Evolutionary conservation across 1,140 invertebrate species (phyloP), one percentile per base, ranked within the genome.

Genomic region (Drosophila lacertosa): DNA sequence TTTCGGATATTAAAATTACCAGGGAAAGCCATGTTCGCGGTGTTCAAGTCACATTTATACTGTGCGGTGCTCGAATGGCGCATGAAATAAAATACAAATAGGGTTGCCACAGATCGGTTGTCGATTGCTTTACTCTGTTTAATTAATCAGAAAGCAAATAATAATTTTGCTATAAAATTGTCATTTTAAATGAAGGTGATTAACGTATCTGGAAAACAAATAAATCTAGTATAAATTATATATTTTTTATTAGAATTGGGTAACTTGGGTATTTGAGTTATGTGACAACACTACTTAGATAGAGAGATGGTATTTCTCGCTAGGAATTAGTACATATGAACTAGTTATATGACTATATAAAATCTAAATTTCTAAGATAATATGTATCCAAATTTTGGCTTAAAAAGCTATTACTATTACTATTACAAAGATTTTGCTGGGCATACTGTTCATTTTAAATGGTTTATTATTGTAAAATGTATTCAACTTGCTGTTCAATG

Each of bases 11-110:
- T 89, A 55, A 62, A 58, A 58, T 82, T 90, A 72, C 92, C 93
- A 94, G 94, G 95, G 95, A 95, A 94, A 95, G 94, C 94, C 79
- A 86, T 86, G 83, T 82, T 55, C 53, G 53, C 70, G 59, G 59
- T 24, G 55, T 47, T 76, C 74, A 58, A 65, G 78, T 75, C 39
- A 64, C 64, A 88, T 86, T 86, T 86, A 86, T 86, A 86, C 55
- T 82, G 77, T 70, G 70, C 67, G 40, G 64, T 58, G 37, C 65
- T 70, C 53, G 57, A 68, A n/a, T 64, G 63, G 67, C 57, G 55
- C 80, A 73, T 62, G 67, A 70, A 70, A 65, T 70, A 70, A 70
- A 70, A 70, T 65, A 26, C 67, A 70, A 70, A 51, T 44, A 70
- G 67, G 15, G 67, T 70, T 65, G 35, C 50, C 51, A 50, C 62